phyloP scores from a whole-genome alignment of 2,113 vertebrate genomes.

The Pica pica region DNA sequence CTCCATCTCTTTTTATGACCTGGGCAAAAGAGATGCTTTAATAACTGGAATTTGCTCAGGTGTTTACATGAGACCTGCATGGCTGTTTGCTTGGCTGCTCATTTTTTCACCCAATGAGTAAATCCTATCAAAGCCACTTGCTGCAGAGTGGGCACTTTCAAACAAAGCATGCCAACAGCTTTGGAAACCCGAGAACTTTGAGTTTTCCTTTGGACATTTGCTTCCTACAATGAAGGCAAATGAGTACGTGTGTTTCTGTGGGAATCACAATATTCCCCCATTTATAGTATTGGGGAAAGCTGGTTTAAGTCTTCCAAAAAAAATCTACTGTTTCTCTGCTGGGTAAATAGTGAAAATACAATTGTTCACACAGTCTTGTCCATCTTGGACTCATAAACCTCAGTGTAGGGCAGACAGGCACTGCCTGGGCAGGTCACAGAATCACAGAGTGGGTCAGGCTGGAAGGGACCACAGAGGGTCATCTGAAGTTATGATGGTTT shows the following conservation, averaged over 20 bases:
- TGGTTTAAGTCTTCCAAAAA: neutral
- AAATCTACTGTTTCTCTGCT: neutral
- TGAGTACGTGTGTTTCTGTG: neutral
- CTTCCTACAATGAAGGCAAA: neutral
- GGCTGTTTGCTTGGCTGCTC: neutral
- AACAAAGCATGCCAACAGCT: neutral
- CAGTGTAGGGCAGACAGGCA: neutral
- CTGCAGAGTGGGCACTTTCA: neutral
- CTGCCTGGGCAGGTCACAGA: neutral
- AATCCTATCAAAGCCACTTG: neutral
- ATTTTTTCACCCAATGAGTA: neutral
- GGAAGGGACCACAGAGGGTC: neutral
- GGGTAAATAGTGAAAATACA: neutral
- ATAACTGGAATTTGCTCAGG: neutral
- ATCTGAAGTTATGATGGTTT: neutral
- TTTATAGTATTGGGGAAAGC: neutral
- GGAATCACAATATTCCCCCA: neutral
- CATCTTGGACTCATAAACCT: neutral
- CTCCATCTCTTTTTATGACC: constrained; percentile 9
- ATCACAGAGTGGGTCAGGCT: neutral
- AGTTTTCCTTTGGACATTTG: neutral
- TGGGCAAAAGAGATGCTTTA: neutral
- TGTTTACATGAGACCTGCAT: neutral
- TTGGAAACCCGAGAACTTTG: neutral
- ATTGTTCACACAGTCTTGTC: neutral